phyloP scores from a whole-genome alignment of 1,140 invertebrate species.

The Hestina assimilis region DNA sequence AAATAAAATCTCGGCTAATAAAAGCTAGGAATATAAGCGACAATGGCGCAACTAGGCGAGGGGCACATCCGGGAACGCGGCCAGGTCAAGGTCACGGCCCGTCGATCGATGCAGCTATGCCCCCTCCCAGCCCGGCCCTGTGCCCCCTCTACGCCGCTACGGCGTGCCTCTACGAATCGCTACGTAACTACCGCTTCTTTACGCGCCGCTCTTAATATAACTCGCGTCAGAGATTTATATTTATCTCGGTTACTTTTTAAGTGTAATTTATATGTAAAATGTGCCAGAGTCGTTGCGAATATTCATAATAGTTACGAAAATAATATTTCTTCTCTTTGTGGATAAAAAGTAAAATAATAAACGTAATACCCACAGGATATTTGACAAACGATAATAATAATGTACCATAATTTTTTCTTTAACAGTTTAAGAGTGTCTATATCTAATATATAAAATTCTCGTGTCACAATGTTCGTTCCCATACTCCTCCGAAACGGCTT shows the following conservation, averaged over 20 bases:
- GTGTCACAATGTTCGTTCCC: too few species aligned
- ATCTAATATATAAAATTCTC: too few species aligned
- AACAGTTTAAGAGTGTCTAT: too few species aligned
- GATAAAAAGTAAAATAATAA: too few species aligned
- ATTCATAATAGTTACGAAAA: too few species aligned
- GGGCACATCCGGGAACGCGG: conserved; percentile 65
- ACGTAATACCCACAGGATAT: too few species aligned
- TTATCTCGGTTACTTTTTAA: background rate
- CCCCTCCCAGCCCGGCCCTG: conserved; percentile 34
- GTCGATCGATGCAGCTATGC: conserved; percentile 76
- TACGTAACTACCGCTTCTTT: conserved; percentile 35
- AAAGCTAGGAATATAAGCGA: conserved; percentile 62
- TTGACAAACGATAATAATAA: too few species aligned
- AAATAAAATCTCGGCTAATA: conserved; percentile 62
- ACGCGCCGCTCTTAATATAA: conserved; percentile 5
- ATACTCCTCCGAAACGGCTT: too few species aligned
- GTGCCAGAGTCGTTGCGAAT: too few species aligned
- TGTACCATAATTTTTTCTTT: too few species aligned
- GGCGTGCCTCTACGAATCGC: conserved; percentile 36
- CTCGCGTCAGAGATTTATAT: conserved; percentile 1
- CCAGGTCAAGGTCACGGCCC: conserved; percentile 78
- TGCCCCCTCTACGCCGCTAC: conserved; percentile 42
- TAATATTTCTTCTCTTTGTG: too few species aligned
- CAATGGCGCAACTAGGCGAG: conserved; percentile 68
- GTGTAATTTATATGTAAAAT: too few species aligned